Evolutionary conservation across 2,888 invertebrate genomes (phyloP), one percentile per base, ranked within the genome.

Genomic region (Troilus luridus): DNA sequence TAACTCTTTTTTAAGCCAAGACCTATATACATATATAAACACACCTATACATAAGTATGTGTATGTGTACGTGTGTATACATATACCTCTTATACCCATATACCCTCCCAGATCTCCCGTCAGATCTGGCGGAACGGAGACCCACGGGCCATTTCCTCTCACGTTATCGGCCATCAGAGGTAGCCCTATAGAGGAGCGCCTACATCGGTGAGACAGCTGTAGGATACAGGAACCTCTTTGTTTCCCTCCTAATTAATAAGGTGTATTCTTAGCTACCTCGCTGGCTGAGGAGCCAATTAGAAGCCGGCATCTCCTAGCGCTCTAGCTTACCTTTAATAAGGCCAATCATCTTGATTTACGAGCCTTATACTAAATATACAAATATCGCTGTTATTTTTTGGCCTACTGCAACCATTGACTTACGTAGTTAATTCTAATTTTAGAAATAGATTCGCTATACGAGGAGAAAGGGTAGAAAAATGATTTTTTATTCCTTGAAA

Each of bases 191-290:
- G 41, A 85, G 9, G 56, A 56, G 56, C 56, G 56, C 56, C 85
- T 85, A 85, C 56, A 85, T 85, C 85, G 56, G 85, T 85, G 56
- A 56, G 85, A 58, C 85, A 85, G 85, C 85, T 85, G 85, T 58
- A 85, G 85, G 85, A 56, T 56, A 85, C 56, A 85, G 85, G 56
- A 85, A 85, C 85, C 85, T 85, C 85, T 85, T 85, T 85, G 85
- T 85, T 85, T 85, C n/a, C 11, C 56, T 19, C 56, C 85, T 85
- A 85, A 85, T 85, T 85, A 85, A 85, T 85, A 85, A 85, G 85
- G 85, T 85, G 56, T 85, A 85, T 85, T 85, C 85, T 58, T 85
- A 58, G 85, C 56, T 58, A 85, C 56, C 85, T 85, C 85, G 85
- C 56, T 85, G 85, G 85, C 54, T n/a, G 11, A 54, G 19, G 56